Base-by-base conservation (phyloP, 2,888 invertebrate species). In the Halictus quadricinctus region DNA sequence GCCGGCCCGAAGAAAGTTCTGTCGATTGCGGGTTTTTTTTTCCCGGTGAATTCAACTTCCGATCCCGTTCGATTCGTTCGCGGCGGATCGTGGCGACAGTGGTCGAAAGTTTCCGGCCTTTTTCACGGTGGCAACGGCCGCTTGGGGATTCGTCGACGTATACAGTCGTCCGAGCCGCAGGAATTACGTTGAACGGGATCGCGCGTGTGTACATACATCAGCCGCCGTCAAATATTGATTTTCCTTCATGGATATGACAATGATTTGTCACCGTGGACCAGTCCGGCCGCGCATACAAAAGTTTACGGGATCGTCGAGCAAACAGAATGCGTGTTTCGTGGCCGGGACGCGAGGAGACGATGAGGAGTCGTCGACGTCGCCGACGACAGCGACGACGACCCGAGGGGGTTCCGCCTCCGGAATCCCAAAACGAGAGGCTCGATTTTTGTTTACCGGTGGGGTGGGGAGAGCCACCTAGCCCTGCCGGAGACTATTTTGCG, bases 151-250 rank as follows among this genome's bases (percentile, higher is more conserved):
- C 79, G 60, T 50, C 70, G 74, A 4, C 82, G 86, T 78, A 78
- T 70, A 79, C 84, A 83, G 81, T 87, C 87, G 80, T 83, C 81
- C 54, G 80, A 85, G 85, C 85, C 83, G 84, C 83, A 77, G 83
- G 80, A 90, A 89, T 88, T 85, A 85, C 87, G 76, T 79, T 75
- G 83, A 85, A 77, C 81, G 80, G 84, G 77, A 86, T 86, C 84
- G 79, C 54, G 72, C 72, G 76, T 69, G 72, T 86, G 90, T 88
- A 89, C 89, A 88, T 90, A 90, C 90, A 91, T 91, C 91, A 89
- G 91, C 80, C 89, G 89, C 84, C 81, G 87, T 90, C 91, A 94
- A 94, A 94, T 94, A 94, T 94, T 94, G 94, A 94, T 94, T 94
- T 93, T 93, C 87, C 91, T 89, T 87, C 88, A 88, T 89, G 91